phyloP scores from a whole-genome alignment of 2,888 invertebrate species.

The Nomada lathburiana region DNA sequence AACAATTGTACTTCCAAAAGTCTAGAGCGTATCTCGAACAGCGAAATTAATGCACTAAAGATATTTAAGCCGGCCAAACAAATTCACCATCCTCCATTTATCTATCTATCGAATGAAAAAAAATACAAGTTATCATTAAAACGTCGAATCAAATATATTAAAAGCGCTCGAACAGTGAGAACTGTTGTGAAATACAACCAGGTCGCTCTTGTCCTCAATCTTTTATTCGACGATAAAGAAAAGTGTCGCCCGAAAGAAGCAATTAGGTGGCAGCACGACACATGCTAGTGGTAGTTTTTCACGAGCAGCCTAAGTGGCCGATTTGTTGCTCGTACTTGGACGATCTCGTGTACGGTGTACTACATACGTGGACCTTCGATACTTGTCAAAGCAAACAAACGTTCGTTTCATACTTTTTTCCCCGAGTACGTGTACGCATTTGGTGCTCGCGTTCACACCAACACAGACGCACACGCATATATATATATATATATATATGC shows the following conservation, averaged over 20 bases:
- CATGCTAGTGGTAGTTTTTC: constrained; percentile 71
- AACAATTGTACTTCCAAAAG: no score
- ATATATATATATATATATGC: constrained; percentile 21
- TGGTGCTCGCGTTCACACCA: constrained; percentile 16
- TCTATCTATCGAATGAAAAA: no score
- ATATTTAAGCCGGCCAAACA: no score
- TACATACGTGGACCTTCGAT: constrained; percentile 70
- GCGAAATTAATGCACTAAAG: no score
- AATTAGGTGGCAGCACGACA: constrained; percentile 62
- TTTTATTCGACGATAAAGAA: constrained; percentile 1
- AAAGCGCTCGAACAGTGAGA: no score
- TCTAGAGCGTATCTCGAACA: no score
- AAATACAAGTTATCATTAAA: background rate
- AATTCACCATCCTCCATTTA: no score
- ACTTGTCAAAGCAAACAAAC: constrained; percentile 79
- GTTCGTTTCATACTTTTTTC: constrained; percentile 69
- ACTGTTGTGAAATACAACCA: no score
- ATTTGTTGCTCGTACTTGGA: constrained; percentile 47
- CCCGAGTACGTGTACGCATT: constrained; percentile 31
- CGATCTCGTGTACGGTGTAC: constrained; percentile 8
- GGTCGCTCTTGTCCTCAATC: background rate
- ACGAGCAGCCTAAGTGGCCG: constrained; percentile 62
- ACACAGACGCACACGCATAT: constrained; percentile 30
- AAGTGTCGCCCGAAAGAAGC: constrained; percentile 33
- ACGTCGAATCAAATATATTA: background rate